Evolutionary conservation across 2,888 invertebrate species (phyloP).

Genomic region (Siphlonurus alternatus): DNA sequence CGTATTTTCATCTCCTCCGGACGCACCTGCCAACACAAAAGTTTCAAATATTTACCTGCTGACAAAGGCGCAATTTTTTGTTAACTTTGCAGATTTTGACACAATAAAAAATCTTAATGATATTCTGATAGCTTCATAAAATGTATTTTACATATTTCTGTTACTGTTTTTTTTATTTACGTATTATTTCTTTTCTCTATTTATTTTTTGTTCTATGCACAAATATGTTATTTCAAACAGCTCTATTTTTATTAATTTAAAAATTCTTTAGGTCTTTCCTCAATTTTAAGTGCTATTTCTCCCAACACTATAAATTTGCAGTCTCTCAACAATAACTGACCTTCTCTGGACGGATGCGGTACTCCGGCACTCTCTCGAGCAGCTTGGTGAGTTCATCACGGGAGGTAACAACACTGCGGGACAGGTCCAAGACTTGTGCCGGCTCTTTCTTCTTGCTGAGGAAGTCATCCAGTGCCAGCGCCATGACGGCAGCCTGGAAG

Average conservation of each 20-base stretch:
- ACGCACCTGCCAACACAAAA: slow-evolving; percentile 38
- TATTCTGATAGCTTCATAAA: too few species aligned
- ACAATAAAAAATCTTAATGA: too few species aligned
- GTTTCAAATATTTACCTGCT: too few species aligned
- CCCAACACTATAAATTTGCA: too few species aligned
- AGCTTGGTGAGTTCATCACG: slow-evolving; percentile 69
- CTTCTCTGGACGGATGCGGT: slow-evolving; percentile 76
- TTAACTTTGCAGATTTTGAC: too few species aligned
- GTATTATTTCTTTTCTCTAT: too few species aligned
- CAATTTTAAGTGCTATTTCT: too few species aligned
- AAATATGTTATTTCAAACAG: background rate
- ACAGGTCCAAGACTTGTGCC: slow-evolving; percentile 67
- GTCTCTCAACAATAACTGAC: too few species aligned
- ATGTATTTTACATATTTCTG: too few species aligned
- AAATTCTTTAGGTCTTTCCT: too few species aligned
- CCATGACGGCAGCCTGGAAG: slow-evolving; percentile 23
- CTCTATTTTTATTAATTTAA: background rate
- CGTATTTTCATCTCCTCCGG: slow-evolving; percentile 60
- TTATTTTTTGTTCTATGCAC: slow-evolving; percentile 1
- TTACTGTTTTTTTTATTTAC: too few species aligned
- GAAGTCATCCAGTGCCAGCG: slow-evolving; percentile 65
- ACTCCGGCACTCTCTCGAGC: slow-evolving; percentile 76
- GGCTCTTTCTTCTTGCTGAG: slow-evolving; percentile 72
- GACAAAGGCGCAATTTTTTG: too few species aligned
- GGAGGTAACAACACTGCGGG: slow-evolving; percentile 55